phyloP scores from a whole-genome alignment of 2,113 vertebrate genomes.

The Tyto alba region DNA sequence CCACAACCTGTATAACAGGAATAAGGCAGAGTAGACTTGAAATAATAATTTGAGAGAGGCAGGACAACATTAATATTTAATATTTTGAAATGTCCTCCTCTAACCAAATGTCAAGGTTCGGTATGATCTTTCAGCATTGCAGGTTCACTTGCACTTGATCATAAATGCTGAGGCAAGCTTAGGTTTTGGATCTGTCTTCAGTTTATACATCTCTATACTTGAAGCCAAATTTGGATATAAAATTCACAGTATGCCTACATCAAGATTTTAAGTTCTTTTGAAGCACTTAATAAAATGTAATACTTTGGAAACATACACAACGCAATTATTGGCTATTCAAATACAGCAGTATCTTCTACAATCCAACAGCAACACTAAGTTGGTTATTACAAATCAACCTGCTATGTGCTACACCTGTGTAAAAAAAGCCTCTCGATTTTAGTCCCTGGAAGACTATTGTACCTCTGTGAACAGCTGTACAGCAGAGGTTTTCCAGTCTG shows the following conservation, averaged over 20 bases:
- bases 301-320: background rate
- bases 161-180: background rate
- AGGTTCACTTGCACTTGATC: background rate
- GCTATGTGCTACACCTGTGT: background rate
- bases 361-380: background rate
- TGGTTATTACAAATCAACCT: background rate
- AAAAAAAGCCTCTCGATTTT: background rate
- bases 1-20: background rate
- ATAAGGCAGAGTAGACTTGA: background rate
- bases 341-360: background rate
- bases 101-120: background rate
- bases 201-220: background rate
- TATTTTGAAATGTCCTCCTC: background rate
- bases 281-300: background rate
- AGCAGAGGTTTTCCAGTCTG: background rate
- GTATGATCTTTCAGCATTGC: background rate
- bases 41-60: background rate
- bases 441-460: rapidly evolving
- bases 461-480: background rate
- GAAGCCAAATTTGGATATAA: background rate
- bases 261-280: background rate
- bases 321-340: background rate
- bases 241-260: background rate
- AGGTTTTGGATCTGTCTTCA: background rate
- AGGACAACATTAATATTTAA: background rate